Conservation (phyloP, 1,140 invertebrate species). For the Vollenhovia emeryi region DNA sequence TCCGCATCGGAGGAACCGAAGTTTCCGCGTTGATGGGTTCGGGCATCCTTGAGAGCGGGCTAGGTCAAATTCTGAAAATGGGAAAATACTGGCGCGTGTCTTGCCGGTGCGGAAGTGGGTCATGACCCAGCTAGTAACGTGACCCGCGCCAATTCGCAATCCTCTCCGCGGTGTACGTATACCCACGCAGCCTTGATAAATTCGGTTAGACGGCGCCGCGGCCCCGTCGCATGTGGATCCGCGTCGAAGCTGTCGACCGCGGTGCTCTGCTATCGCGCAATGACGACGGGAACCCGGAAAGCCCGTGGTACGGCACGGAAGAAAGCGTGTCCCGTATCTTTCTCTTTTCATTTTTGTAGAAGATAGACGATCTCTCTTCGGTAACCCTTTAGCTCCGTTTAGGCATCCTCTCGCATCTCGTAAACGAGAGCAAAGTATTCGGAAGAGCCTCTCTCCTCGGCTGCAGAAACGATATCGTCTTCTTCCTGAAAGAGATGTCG, state of each 20-base stretch:
- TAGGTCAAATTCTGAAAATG: constrained; percentile 44
- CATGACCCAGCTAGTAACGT: constrained; percentile 71
- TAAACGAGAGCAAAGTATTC: background rate
- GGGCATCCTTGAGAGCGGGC: constrained; percentile 18
- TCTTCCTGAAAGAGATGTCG: background rate
- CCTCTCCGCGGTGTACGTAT: constrained; percentile 34
- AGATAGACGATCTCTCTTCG: background rate
- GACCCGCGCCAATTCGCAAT: constrained; percentile 63
- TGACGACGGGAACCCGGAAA: background rate
- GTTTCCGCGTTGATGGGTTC: constrained; percentile 7
- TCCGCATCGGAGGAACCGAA: background rate
- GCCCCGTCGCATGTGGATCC: background rate
- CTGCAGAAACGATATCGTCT: background rate
- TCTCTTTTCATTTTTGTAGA: background rate
- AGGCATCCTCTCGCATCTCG: background rate
- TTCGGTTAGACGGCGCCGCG: constrained; percentile 35
- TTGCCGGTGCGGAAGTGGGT: constrained; percentile 69
- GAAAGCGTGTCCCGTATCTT: background rate
- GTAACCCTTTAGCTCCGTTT: background rate
- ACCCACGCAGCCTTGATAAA: constrained; percentile 37
- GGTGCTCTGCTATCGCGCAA: background rate
- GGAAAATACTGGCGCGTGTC: constrained; percentile 5
- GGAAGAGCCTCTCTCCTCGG: background rate
- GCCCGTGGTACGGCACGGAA: too few species aligned
- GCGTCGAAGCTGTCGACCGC: background rate